A percentile compares a stretch with the other conserved stretches of the same genome.
Conservation (phyloP, 2,888 invertebrate species). For the Lepas anatifera region DNA sequence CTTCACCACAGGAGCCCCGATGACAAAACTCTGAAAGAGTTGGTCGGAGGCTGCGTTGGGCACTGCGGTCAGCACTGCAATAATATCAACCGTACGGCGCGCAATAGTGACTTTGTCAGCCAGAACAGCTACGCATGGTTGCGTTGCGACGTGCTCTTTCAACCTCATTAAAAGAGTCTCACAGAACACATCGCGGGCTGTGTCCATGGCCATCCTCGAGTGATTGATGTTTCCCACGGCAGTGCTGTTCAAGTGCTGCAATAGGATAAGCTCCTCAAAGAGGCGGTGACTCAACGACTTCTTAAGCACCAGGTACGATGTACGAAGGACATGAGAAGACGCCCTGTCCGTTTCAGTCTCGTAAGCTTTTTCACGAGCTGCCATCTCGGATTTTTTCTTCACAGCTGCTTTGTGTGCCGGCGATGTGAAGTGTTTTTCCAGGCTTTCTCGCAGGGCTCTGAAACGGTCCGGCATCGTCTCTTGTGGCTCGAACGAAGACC, state of each 20-base stretch:
- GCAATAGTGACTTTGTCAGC: background rate
- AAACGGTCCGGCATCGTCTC: background rate
- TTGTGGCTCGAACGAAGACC: background rate
- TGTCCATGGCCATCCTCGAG: background rate
- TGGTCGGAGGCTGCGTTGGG: background rate
- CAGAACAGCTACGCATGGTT: background rate
- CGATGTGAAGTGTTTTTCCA: background rate
- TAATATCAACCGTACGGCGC: background rate
- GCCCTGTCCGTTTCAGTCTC: background rate
- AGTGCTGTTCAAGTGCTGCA: background rate
- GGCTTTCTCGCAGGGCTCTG: background rate
- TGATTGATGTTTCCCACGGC: background rate
- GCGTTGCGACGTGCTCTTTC: background rate
- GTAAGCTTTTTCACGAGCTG: background rate
- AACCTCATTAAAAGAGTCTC: background rate
- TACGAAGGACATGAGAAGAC: background rate
- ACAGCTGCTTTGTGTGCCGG: background rate
- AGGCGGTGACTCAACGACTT: background rate
- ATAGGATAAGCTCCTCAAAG: background rate
- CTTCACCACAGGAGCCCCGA: background rate
- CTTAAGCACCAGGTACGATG: background rate
- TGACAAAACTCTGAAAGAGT: background rate
- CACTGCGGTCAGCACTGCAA: background rate
- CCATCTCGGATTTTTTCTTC: background rate
- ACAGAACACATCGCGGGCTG: background rate